Base-by-base conservation (phyloP, 64 coral and sea anemone genomes). In the Pocillopora verrucosa region DNA sequence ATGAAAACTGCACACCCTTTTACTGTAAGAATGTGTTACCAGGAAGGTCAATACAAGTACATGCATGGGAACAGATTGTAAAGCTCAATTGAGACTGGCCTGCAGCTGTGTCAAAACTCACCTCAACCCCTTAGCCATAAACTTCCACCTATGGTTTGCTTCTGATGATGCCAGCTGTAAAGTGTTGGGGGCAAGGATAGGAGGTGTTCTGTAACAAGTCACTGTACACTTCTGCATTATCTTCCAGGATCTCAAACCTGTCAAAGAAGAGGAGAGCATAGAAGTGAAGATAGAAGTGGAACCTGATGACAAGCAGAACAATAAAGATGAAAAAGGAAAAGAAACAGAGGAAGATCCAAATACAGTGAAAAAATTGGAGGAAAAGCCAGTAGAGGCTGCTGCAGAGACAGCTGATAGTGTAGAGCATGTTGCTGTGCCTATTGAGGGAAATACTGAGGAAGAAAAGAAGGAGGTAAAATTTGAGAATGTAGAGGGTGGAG, bases 351-450 rank as follows among this genome's bases (percentile, higher is more conserved):
- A 85, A 56, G 45, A 38, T 68, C 56, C 64, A 72, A 85, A 20
- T 38, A 25, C 3, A 24, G 64, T 12, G 10, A 10, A 26, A 56
- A 10, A 72, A 85, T 38, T 36, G 12, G 56, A 63, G 16, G 89
- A 96, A 62, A 87, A 86, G 67, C n/a, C 73, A 20, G 85, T 89
- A 20, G 56, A 30, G 38, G 78, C 92, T 69, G 79, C 78, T 34
- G 74, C 88, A 78, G 90, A 86, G 56, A 61, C 75, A 19, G 20
- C 74, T 62, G 73, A 89, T 56, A 64, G 56, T 59, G 87, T 17
- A 80, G 79, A 88, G 58, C 62, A 89, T 58, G 74, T 89, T 87
- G 56, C 82, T 1, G 87, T 93, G 36, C 37, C 91, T 80, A 74
- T 88, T 30, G 78, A 83, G 58, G 86, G 62, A 7, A 84, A 35